Evolutionary conservation across 2,888 invertebrate genomes (phyloP).

Genomic region (Flexamia atlantica): DNA sequence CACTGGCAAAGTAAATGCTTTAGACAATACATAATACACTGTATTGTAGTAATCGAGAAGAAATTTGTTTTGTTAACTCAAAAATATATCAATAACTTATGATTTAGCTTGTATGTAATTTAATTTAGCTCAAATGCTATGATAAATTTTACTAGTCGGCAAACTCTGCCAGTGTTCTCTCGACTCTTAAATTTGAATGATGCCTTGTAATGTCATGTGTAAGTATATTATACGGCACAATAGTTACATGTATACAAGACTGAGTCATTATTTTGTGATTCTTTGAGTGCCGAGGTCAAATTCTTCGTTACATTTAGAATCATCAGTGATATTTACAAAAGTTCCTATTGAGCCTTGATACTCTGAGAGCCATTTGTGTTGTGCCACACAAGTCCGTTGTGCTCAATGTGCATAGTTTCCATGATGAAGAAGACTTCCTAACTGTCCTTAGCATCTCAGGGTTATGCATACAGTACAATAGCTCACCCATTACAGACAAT

Average conservation of each 20-base stretch:
- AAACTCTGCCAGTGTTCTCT: constrained; percentile 47
- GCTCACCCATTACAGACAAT: constrained; percentile 60
- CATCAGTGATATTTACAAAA: constrained; percentile 70
- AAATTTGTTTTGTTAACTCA: not conserved
- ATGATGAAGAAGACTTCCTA: constrained; percentile 64
- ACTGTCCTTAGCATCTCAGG: constrained; percentile 68
- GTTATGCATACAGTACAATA: constrained; percentile 69
- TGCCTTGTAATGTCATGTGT: constrained; percentile 63
- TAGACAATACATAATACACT: constrained; percentile 24
- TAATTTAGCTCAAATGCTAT: not conserved
- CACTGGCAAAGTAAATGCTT: constrained; percentile 50
- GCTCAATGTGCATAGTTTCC: constrained; percentile 68
- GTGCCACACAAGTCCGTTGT: constrained; percentile 67
- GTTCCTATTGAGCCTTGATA: constrained; percentile 71
- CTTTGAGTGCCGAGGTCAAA: constrained; percentile 65
- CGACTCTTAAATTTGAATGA: constrained; percentile 60
- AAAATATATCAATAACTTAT: not conserved
- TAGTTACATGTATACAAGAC: constrained; percentile 63
- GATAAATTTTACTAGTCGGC: not conserved
- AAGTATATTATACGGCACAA: constrained; percentile 64
- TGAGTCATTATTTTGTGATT: constrained; percentile 65
- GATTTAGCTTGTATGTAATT: not conserved
- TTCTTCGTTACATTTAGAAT: constrained; percentile 66
- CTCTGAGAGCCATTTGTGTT: constrained; percentile 69
- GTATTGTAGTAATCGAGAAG: not conserved